A percentile compares a stretch with the other conserved stretches of the same genome.
Conservation (phyloP, 2,888 invertebrate genomes). For the Catocala sponsa region DNA sequence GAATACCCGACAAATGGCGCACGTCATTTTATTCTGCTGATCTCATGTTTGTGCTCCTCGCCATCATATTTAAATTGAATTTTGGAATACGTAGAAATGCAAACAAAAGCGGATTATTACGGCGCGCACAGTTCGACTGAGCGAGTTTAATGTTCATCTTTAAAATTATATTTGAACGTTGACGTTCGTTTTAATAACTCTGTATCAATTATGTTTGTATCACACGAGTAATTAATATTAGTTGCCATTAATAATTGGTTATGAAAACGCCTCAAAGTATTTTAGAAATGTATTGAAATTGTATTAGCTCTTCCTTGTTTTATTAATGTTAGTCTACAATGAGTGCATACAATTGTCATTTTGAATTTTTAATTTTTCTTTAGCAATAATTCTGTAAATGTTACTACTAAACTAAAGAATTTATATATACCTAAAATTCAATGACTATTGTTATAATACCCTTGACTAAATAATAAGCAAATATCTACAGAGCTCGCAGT, state of each 20-base stretch:
- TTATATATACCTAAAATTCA: too few species aligned
- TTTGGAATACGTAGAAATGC: slow-evolving; percentile 73
- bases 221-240: background rate
- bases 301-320: too few species aligned
- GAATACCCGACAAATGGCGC: slow-evolving; percentile 78
- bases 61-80: slow-evolving; percentile 87
- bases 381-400: too few species aligned
- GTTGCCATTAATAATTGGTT: background rate
- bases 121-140: slow-evolving; percentile 57
- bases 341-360: too few species aligned
- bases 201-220: slow-evolving; percentile 16
- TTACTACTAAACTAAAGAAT: too few species aligned
- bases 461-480: too few species aligned
- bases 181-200: slow-evolving; percentile 51
- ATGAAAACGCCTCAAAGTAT: too few species aligned
- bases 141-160: slow-evolving; percentile 66
- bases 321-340: too few species aligned
- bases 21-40: slow-evolving; percentile 85
- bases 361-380: too few species aligned
- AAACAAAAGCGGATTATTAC: slow-evolving; percentile 77
- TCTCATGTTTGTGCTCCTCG: slow-evolving; percentile 81
- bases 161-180: slow-evolving; percentile 61
- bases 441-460: too few species aligned
- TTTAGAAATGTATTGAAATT: too few species aligned
- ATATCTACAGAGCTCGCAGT: too few species aligned